phyloP scores from a whole-genome alignment of 2,797 vertebrate genomes.

The Urophycis tenuis region DNA sequence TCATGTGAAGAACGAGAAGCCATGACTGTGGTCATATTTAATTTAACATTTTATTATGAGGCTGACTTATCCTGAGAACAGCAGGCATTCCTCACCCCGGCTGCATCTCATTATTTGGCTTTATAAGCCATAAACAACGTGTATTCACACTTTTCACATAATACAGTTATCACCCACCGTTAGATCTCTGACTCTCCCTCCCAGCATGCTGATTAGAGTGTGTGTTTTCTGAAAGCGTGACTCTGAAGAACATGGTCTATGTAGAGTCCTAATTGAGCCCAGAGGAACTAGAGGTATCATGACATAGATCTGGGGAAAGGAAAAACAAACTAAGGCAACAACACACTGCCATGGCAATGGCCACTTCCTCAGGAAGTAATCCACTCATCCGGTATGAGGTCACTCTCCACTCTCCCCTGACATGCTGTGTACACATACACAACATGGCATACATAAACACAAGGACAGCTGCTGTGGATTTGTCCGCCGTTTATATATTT shows the following conservation, averaged over 20 bases:
- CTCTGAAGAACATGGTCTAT: neutral
- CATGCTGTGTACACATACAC: neutral
- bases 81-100: neutral
- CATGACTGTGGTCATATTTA: neutral
- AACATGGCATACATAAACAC: neutral
- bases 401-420: constrained; percentile 20
- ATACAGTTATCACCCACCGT: neutral
- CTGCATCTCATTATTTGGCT: neutral
- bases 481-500: neutral
- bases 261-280: neutral
- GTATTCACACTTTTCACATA: neutral
- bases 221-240: neutral
- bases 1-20: constrained; percentile 1
- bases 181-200: neutral
- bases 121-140: neutral
- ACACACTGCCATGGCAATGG: constrained; percentile 39
- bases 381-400: constrained; percentile 25
- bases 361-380: constrained; percentile 60
- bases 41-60: neutral
- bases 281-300: neutral
- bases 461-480: neutral
- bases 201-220: neutral
- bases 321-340: constrained; percentile 51
- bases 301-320: constrained; percentile 23
- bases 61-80: neutral